These are phyloP conservation scores for Hyles euphorbiae DNA, from an alignment of 1,140 invertebrate genomes.

Conservation along the genomic window DNA sequence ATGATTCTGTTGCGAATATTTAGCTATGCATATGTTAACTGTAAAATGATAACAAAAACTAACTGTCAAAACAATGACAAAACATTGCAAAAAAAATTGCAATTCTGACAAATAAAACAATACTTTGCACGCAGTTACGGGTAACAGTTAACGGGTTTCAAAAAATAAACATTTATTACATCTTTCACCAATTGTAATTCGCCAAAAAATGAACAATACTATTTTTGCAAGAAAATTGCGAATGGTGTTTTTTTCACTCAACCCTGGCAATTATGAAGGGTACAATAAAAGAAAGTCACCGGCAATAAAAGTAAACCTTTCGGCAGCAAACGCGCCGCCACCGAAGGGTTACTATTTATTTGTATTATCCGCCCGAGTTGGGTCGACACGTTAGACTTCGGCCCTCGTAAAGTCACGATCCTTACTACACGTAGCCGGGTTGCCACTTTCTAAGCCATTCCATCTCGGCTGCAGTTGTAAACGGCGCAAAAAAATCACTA, in stretches of 20 bases:
- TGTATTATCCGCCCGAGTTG: slow-evolving; percentile 59
- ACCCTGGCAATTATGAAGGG: slow-evolving; percentile 53
- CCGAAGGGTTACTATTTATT: slow-evolving; percentile 70
- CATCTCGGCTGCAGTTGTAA: slow-evolving; percentile 48
- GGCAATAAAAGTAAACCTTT: slow-evolving; percentile 59
- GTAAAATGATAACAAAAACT: too few relatives aligned
- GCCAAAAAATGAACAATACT: slow-evolving; percentile 21
- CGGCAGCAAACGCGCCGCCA: slow-evolving; percentile 49
- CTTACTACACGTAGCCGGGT: slow-evolving; percentile 35
- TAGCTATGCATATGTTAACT: too few relatives aligned
- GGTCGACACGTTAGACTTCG: slow-evolving; percentile 34
- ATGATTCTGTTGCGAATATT: too few relatives aligned
- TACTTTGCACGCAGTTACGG: too few relatives aligned
- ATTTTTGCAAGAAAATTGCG: slow-evolving; percentile 36
- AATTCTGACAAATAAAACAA: too few relatives aligned
- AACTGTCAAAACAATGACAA: too few relatives aligned
- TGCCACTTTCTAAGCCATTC: slow-evolving; percentile 34
- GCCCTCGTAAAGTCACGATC: slow-evolving; percentile 38
- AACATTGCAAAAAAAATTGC: too few relatives aligned
- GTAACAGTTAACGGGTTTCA: background rate
- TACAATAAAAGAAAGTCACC: slow-evolving; percentile 45
- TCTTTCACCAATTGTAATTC: slow-evolving; percentile 9
- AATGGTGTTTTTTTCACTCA: slow-evolving; percentile 37
- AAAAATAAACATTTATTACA: slow-evolving; percentile 11
- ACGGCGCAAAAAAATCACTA: slow-evolving; percentile 50